Evolutionary conservation across 2,797 vertebrate species (phyloP).

Genomic region (Leptodactylus fallax): DNA sequence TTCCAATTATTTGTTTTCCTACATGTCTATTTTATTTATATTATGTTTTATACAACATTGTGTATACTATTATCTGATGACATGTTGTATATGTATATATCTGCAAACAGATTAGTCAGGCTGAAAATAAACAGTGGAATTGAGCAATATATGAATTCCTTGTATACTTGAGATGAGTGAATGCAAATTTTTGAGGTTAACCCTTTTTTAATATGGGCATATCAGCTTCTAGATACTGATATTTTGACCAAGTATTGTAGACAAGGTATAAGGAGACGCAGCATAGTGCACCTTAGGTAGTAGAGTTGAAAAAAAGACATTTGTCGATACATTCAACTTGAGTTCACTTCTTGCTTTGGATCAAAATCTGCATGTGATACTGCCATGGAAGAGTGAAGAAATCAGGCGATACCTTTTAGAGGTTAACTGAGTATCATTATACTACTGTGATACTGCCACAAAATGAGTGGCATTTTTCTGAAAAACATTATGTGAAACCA

Average conservation of each 20-base stretch:
- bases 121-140: constrained; percentile 40
- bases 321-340: no score
- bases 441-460: no score
- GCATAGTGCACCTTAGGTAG: no score
- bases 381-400: no score
- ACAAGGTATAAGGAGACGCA: not conserved
- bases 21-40: constrained; percentile 40
- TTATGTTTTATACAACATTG: not conserved
- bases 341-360: no score
- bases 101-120: constrained; percentile 31
- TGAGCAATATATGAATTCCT: constrained; percentile 22
- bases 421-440: no score
- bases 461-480: no score
- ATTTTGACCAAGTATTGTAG: not conserved
- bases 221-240: not conserved
- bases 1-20: not conserved
- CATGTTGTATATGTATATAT: constrained; percentile 52
- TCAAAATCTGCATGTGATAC: no score
- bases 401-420: no score
- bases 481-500: no score
- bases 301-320: no score
- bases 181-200: not conserved
- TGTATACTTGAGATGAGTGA: constrained; percentile 4
- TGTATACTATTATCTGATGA: constrained; percentile 50
- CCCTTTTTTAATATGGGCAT: not conserved